Conservation (phyloP, 2,113 vertebrate species). For the Epinephelus fuscoguttatus region DNA sequence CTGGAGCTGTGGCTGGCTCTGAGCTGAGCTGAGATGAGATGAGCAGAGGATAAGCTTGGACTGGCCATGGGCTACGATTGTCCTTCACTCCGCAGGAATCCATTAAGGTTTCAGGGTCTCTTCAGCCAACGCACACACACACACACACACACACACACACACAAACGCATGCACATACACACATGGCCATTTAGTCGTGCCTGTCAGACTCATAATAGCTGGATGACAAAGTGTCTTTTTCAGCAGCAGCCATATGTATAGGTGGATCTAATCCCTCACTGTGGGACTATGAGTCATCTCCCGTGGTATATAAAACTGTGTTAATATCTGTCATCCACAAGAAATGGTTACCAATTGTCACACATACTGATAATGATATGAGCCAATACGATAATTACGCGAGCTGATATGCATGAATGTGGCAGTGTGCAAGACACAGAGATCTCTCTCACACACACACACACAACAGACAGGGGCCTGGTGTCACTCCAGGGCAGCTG, state of each 20-base stretch:
- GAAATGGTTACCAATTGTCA: constrained; percentile 44
- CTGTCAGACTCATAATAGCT: constrained; percentile 65
- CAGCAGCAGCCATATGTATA: constrained; percentile 69
- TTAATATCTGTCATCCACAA: constrained; percentile 47
- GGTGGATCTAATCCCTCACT: constrained; percentile 56
- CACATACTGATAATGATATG: constrained; percentile 41
- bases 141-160: constrained; percentile 33
- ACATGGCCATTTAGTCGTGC: constrained; percentile 55
- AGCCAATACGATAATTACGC: constrained; percentile 54
- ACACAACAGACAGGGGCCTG: constrained; percentile 29
- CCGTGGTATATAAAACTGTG: constrained; percentile 51
- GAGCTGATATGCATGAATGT: constrained; percentile 51
- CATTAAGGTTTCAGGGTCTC: constrained; percentile 79
- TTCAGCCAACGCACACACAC: constrained; percentile 59
- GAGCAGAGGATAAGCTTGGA: constrained; percentile 79
- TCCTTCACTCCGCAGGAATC: constrained; percentile 82
- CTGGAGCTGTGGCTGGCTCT: constrained; percentile 73
- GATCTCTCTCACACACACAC: constrained; percentile 4
- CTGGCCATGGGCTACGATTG: constrained; percentile 79
- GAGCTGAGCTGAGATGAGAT: constrained; percentile 78
- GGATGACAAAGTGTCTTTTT: constrained; percentile 66
- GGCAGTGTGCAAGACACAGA: constrained; percentile 26
- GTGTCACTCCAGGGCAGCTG: constrained; percentile 77
- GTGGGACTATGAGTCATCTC: constrained; percentile 65
- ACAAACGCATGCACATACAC: constrained; percentile 38